Base-by-base conservation (phyloP, 1,140 invertebrate genomes). In the Stegodyphus dumicola region DNA sequence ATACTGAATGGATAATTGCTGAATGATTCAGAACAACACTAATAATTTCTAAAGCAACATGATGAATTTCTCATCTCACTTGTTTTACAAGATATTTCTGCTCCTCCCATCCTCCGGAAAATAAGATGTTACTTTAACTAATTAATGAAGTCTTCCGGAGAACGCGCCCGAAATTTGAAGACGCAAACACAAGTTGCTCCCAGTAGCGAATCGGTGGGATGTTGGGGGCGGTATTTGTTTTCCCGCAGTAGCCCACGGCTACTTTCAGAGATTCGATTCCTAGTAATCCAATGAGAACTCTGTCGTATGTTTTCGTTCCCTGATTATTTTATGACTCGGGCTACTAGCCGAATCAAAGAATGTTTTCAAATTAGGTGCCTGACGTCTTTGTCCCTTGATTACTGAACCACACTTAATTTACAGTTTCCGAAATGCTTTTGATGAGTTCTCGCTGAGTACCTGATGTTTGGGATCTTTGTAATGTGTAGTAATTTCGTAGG, bases 281-380 rank as follows among this genome's bases (percentile, higher is more conserved):
- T 75, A 54, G 80, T 66, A 83, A 83, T 83, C 71, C 71, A 66
- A 75, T 83, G 80, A 83, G 18, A 75, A 83, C 60, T 67, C 49
- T 66, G 73, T 74, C 73, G 71, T 66, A 60, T 83, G 80, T 83
- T 75, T 83, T 83, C 80, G 64, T 67, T 74, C 66, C 70, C 80
- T 75, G 80, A 83, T 83, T 83, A 83, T 75, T 83, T 83, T 83
- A 83, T 83, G 80, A 75, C 70, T 49, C 70, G 15, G 54, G 33
- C 54, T 80, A 60, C 78, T 80, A 80, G 71, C 78, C 56, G 78
- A 75, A 75, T 83, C 80, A 75, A 70, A 67, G 60, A 67, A 83
- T 75, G 71, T 66, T 65, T 60, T 15, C 15, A 15, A 60, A 11
- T 60, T 9, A 9, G 9, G 56, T 60, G 9, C 56, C 56, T 60